Conservation (phyloP, 2,113 vertebrate species). For the Cairina moschata region DNA sequence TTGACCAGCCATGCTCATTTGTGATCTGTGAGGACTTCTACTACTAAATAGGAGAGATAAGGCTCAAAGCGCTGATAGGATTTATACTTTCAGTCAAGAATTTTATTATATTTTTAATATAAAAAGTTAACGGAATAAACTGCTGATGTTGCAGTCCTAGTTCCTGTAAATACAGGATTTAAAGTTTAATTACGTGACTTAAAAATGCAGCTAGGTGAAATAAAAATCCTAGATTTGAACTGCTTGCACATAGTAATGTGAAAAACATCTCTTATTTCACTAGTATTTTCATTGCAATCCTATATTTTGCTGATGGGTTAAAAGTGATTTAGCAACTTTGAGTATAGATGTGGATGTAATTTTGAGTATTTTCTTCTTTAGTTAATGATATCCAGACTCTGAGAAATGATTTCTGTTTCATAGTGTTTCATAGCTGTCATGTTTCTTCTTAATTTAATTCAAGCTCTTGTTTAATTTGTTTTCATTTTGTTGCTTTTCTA, state of each 20-base stretch:
- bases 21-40: not conserved
- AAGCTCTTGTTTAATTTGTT: not conserved
- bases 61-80: not conserved
- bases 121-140: not conserved
- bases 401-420: not conserved
- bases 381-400: not conserved
- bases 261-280: not conserved
- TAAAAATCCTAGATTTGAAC: not conserved
- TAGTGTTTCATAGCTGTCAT: not conserved
- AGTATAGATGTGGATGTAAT: not conserved
- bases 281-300: not conserved
- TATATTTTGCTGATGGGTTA: not conserved
- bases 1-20: not conserved
- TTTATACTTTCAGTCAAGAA: not conserved
- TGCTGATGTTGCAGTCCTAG: not conserved
- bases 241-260: not conserved
- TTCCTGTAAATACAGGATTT: not conserved
- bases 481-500: not conserved
- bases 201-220: not conserved
- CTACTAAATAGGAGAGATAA: not conserved
- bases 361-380: not conserved
- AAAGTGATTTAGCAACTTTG: not conserved
- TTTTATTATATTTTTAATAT: not conserved
- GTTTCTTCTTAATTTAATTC: not conserved
- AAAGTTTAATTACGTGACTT: not conserved